Conservation (phyloP, 1,140 invertebrate species). For the Zaprionus taronus region DNA sequence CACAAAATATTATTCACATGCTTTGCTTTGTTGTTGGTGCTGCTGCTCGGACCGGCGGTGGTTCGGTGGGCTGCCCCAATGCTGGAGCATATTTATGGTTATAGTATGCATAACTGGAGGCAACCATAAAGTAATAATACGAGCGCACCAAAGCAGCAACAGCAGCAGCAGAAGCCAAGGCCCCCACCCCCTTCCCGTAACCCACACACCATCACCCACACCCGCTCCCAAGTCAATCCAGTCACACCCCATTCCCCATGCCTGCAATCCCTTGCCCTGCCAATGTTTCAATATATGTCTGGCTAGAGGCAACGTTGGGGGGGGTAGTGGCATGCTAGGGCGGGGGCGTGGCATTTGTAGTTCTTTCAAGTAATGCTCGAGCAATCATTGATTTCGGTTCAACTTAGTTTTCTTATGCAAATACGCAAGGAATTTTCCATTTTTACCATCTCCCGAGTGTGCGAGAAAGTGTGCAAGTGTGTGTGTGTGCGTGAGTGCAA, state of each 20-base stretch:
- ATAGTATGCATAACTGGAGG: constrained; percentile 82
- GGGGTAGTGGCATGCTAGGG: neutral
- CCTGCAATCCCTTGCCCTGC: neutral
- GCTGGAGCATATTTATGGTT: constrained; percentile 78
- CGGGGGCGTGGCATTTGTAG: constrained; percentile 61
- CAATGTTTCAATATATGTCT: constrained; percentile 62
- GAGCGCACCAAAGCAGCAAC: constrained; percentile 53
- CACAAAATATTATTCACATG: constrained; percentile 73
- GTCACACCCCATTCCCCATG: neutral
- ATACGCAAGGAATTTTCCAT: constrained; percentile 75
- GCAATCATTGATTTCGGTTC: constrained; percentile 81
- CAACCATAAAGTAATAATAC: constrained; percentile 82
- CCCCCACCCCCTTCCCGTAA: neutral
- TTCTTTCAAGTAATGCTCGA: constrained; percentile 58
- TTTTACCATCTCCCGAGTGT: constrained; percentile 50
- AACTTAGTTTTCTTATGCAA: constrained; percentile 81
- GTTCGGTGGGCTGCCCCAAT: constrained; percentile 44
- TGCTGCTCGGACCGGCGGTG: constrained; percentile 31
- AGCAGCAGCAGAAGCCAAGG: constrained; percentile 28
- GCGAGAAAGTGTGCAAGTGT: constrained; percentile 7
- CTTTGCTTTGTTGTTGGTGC: constrained; percentile 23
- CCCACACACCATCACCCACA: too few species aligned
- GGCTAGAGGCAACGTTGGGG: constrained; percentile 19
- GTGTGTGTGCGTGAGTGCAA: constrained; percentile 3
- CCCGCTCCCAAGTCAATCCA: neutral